A percentile compares a stretch with the other conserved stretches of the same genome.
These are phyloP conservation scores for Cydia amplana DNA, from an alignment of 1,140 invertebrate species.

Conservation along the genomic window DNA sequence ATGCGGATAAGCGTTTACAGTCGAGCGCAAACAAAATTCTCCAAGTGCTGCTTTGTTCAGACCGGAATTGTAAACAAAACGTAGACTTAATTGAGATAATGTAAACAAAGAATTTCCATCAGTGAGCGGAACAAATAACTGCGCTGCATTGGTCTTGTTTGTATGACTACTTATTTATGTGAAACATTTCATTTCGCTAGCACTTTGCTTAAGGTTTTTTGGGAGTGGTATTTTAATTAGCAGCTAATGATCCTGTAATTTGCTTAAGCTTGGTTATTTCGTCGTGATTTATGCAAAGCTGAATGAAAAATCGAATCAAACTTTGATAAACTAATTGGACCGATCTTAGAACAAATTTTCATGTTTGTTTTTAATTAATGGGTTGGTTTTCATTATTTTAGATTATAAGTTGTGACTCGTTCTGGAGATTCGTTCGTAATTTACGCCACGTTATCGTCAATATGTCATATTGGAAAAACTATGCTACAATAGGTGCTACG, in stretches of 20 bases:
- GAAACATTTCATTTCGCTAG: slow-evolving; percentile 44
- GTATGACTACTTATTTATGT: slow-evolving; percentile 48
- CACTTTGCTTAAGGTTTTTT: slow-evolving; percentile 2
- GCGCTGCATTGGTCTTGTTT: slow-evolving; percentile 53
- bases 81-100: slow-evolving; percentile 77
- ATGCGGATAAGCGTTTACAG: slow-evolving; percentile 37
- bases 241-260: background rate
- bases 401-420: too few species aligned
- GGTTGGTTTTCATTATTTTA: too few species aligned
- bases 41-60: slow-evolving; percentile 65
- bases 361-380: too few species aligned
- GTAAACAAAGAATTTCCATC: slow-evolving; percentile 72
- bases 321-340: too few species aligned
- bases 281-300: too few species aligned
- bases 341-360: too few species aligned
- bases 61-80: slow-evolving; percentile 63
- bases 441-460: too few species aligned
- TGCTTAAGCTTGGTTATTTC: background rate
- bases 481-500: too few species aligned
- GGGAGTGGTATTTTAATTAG: slow-evolving; percentile 11
- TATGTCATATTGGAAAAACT: too few species aligned
- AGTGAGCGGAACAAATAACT: slow-evolving; percentile 55
- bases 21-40: slow-evolving; percentile 61
- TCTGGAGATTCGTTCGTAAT: too few species aligned
- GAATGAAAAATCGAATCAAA: too few species aligned